These are phyloP conservation scores for Centroberyx gerrardi DNA, from an alignment of 2,797 vertebrate genomes.

Conservation along the genomic window DNA sequence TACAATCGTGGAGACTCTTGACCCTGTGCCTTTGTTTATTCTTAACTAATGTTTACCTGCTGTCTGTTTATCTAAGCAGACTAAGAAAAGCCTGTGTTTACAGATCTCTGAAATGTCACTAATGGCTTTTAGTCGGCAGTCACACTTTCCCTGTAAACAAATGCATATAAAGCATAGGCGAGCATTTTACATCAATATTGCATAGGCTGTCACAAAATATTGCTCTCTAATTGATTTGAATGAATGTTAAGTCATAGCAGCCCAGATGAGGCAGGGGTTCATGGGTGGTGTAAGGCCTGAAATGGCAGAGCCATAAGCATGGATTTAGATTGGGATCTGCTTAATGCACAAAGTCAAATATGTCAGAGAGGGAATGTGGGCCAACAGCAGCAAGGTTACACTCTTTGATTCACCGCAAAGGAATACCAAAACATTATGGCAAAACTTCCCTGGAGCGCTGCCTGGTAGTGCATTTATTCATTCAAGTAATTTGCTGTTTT, in stretches of 20 bases:
- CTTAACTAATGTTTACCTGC: slow-evolving; percentile 53
- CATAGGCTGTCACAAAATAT: neutral
- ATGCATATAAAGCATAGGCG: neutral
- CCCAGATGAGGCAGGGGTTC: slow-evolving; percentile 42
- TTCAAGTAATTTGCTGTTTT: slow-evolving; percentile 58
- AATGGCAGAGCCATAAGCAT: slow-evolving; percentile 45
- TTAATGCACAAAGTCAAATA: slow-evolving; percentile 61
- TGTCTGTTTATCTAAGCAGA: slow-evolving; percentile 51
- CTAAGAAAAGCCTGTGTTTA: slow-evolving; percentile 29
- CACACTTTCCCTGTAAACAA: slow-evolving; percentile 33
- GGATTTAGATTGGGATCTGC: slow-evolving; percentile 71
- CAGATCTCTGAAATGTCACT: slow-evolving; percentile 20
- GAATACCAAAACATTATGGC: slow-evolving; percentile 21
- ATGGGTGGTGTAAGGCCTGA: slow-evolving; percentile 15
- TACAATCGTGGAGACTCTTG: slow-evolving; percentile 27
- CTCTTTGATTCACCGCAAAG: slow-evolving; percentile 26
- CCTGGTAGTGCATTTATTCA: slow-evolving; percentile 24
- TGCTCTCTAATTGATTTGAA: slow-evolving; percentile 16
- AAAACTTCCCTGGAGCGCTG: slow-evolving; percentile 28
- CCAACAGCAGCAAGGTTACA: slow-evolving; percentile 45
- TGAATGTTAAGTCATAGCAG: slow-evolving; percentile 8
- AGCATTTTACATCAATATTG: neutral
- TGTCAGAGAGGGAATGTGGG: slow-evolving; percentile 54
- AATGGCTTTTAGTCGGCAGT: slow-evolving; percentile 34
- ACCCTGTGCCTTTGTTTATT: slow-evolving; percentile 51